A percentile compares a stretch with the other conserved stretches of the same genome.
These are phyloP conservation scores for Drosophila tropicalis DNA, from an alignment of 1,140 invertebrate species.

Conservation along the genomic window DNA sequence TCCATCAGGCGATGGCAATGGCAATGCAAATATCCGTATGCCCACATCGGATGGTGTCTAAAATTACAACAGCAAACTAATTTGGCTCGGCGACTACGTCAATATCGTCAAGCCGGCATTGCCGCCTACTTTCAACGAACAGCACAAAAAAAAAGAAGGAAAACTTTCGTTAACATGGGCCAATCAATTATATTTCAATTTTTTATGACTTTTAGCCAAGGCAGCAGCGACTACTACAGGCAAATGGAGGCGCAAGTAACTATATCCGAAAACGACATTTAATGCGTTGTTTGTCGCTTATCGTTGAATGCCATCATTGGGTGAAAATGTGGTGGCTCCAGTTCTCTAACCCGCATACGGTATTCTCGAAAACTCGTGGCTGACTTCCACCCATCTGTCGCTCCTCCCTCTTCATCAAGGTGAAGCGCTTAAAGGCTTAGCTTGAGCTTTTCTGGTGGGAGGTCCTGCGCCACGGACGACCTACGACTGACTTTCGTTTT, in stretches of 20 bases:
- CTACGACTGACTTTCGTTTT: conserved; percentile 45
- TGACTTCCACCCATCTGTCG: not conserved
- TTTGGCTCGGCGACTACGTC: conserved; percentile 66
- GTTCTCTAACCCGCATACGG: not conserved
- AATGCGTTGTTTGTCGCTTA: conserved; percentile 60
- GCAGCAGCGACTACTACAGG: conserved; percentile 7
- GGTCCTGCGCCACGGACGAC: not conserved
- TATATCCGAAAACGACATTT: conserved; percentile 51
- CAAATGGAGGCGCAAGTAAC: conserved; percentile 15
- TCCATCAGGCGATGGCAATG: conserved; percentile 38
- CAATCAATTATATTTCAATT: conserved; percentile 81
- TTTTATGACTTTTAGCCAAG: conserved; percentile 63
- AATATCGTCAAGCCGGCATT: conserved; percentile 35
- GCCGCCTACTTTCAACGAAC: not conserved
- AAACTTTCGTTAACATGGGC: conserved; percentile 42
- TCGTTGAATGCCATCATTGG: conserved; percentile 53
- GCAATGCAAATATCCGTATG: conserved; percentile 25
- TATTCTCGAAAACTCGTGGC: not conserved
- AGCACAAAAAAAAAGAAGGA: too few species aligned
- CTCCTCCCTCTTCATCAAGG: not conserved
- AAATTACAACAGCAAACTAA: conserved; percentile 63
- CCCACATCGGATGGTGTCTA: conserved; percentile 59
- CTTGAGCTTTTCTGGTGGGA: not conserved
- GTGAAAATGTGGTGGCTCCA: not conserved
- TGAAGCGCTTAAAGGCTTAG: conserved; percentile 40